These are phyloP conservation scores for Apteryx owenii DNA, from an alignment of 2,113 vertebrate genomes.

Conservation along the genomic window DNA sequence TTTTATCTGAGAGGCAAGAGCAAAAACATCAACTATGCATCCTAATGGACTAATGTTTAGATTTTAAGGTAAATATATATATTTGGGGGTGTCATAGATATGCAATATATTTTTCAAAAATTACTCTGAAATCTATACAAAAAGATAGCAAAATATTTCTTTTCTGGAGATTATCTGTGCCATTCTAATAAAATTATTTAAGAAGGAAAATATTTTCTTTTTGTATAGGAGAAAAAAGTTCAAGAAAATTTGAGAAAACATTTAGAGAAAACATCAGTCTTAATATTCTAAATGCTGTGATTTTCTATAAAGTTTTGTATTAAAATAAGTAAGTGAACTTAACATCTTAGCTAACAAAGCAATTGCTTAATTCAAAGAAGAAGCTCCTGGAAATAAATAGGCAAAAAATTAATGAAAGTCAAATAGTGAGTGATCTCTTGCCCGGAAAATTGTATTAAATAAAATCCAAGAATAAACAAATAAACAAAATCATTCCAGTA, in stretches of 20 bases:
- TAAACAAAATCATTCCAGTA: neutral
- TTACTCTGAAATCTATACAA: neutral
- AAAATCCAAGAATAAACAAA: slow-evolving; percentile 12
- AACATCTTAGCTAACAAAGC: neutral
- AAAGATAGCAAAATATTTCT: neutral
- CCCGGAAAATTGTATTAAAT: neutral
- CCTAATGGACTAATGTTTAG: neutral
- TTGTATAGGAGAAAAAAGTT: neutral
- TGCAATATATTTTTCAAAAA: neutral
- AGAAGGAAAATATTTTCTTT: neutral
- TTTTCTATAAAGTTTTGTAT: neutral
- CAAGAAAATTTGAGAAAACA: neutral
- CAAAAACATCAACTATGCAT: neutral
- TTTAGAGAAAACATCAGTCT: neutral
- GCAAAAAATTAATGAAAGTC: neutral
- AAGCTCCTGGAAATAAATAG: neutral
- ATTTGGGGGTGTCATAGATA: neutral
- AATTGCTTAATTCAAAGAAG: neutral
- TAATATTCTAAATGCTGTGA: neutral
- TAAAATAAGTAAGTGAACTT: neutral
- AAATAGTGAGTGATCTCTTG: neutral
- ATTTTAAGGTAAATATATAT: neutral
- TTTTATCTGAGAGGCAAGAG: neutral
- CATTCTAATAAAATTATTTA: neutral
- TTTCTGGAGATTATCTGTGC: neutral